Evolutionary conservation across 1,140 invertebrate species (phyloP).

Genomic region (Protaetia brevitarsis): DNA sequence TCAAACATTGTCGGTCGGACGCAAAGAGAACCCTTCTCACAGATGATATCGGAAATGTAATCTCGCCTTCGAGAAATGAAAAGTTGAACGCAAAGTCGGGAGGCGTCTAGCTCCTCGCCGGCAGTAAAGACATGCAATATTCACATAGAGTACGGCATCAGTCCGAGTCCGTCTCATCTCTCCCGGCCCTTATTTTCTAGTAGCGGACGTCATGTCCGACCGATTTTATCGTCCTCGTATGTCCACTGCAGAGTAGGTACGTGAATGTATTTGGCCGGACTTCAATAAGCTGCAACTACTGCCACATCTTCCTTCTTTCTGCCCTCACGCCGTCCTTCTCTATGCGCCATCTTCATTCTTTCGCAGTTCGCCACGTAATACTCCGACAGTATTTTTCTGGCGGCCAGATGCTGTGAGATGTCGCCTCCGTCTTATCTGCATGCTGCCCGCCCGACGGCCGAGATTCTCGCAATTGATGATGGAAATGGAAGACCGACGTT

Average conservation of each 20-base stretch:
- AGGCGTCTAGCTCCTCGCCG: background rate
- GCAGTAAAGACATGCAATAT: slow-evolving; percentile 1
- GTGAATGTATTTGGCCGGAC: background rate
- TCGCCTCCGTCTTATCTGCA: slow-evolving; percentile 1
- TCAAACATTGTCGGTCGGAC: no score
- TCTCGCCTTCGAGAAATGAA: background rate
- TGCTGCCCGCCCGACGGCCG: background rate
- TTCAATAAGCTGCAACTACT: background rate
- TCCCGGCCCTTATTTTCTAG: background rate
- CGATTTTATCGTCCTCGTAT: slow-evolving; percentile 8
- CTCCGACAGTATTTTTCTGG: background rate
- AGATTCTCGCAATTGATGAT: slow-evolving; percentile 7
- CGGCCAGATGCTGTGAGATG: background rate
- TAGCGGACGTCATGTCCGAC: background rate
- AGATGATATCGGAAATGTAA: slow-evolving; percentile 1
- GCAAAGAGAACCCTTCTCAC: background rate
- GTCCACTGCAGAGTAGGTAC: background rate
- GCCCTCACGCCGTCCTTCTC: no score
- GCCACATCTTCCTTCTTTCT: background rate
- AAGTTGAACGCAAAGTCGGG: background rate
- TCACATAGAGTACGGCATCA: background rate
- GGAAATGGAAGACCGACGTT: background rate
- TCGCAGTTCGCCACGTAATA: background rate
- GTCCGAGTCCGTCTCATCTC: background rate
- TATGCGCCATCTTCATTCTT: no score